Evolutionary conservation across 2,797 vertebrate species (phyloP), one percentile per base, ranked within the genome.

Genomic region (Rhynchotus rufescens): DNA sequence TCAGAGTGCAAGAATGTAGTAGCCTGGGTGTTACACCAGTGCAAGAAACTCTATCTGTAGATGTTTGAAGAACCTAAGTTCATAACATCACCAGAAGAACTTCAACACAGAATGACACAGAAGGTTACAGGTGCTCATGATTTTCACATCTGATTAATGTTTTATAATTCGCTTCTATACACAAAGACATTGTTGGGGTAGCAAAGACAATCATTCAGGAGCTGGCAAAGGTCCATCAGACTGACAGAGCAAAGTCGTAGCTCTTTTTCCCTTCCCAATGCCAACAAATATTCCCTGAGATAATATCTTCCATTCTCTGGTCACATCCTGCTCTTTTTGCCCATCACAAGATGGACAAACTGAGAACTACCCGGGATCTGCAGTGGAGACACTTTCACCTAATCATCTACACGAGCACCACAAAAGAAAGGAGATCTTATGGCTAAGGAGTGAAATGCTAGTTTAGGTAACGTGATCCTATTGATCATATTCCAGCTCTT

Each of bases 291-390:
- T 10, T 44, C 28, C 21, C 28, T 0, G 0, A 80, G 40, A n/a
- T 30, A 54, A 28, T 15, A 54, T 26, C 17, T 69, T 86, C 68
- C 32, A 40, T 51, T 32, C n/a, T 11, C 10, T 19, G 28, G 42
- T 34, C 9, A 1, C 25, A 76, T 12, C 6, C 17, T 30, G 15
- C 20, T 72, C 7, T 4, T 64, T 49, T 42, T 20, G 10, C 42
- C n/a, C 51, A 65, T 57, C 65, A 66, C 51, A 54, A 52, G 51
- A 54, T 16, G 26, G 26, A 54, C 51, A 54, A 52, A 52, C 51
- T 28, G 51, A 52, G 67, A 71, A 71, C 74, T 0, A 0, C 32
- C 15, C 75, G 54, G 59, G 59, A 16, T 6, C 2, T 0, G 1
- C 5, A 1, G 7, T 54, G 36, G 89, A 62, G 52, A 23, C 3